Percentiles rank a stretch among this genome's conserved stretches.
phyloP scores from a whole-genome alignment of 2,797 vertebrate species.

The Chromis chromis region DNA sequence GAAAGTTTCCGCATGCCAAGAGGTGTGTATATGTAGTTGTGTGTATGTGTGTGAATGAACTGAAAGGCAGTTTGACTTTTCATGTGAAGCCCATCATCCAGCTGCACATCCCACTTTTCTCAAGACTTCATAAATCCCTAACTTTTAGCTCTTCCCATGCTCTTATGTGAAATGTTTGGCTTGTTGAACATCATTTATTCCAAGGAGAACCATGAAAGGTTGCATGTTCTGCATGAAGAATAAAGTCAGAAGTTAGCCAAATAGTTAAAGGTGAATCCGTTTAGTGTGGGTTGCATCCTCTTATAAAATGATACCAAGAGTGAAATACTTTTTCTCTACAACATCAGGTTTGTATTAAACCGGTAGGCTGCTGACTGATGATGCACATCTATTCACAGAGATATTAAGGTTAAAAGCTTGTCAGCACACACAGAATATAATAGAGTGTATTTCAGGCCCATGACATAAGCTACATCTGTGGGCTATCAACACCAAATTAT shows the following conservation, averaged over 20 bases:
- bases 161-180: constrained; percentile 32
- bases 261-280: constrained; percentile 9
- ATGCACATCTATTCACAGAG: constrained; percentile 21
- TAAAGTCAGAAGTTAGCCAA: constrained; percentile 11
- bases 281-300: constrained; percentile 1
- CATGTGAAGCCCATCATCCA: constrained; percentile 46
- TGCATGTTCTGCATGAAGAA: constrained; percentile 27
- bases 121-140: constrained; percentile 47
- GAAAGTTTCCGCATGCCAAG: constrained; percentile 70
- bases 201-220: constrained; percentile 15
- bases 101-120: constrained; percentile 39
- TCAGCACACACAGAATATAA: constrained; percentile 25
- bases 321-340: constrained; percentile 1
- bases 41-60: constrained; percentile 38
- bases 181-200: constrained; percentile 35
- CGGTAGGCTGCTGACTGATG: constrained; percentile 14
- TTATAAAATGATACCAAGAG: not conserved
- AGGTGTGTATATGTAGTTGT: constrained; percentile 30
- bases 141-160: constrained; percentile 22
- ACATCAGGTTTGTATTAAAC: constrained; percentile 30
- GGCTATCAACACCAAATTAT: constrained; percentile 42
- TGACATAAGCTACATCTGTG: constrained; percentile 41
- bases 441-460: constrained; percentile 11
- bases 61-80: constrained; percentile 53
- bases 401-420: constrained; percentile 35